phyloP scores from a whole-genome alignment of 2,113 vertebrate genomes.

The Excalfactoria chinensis region DNA sequence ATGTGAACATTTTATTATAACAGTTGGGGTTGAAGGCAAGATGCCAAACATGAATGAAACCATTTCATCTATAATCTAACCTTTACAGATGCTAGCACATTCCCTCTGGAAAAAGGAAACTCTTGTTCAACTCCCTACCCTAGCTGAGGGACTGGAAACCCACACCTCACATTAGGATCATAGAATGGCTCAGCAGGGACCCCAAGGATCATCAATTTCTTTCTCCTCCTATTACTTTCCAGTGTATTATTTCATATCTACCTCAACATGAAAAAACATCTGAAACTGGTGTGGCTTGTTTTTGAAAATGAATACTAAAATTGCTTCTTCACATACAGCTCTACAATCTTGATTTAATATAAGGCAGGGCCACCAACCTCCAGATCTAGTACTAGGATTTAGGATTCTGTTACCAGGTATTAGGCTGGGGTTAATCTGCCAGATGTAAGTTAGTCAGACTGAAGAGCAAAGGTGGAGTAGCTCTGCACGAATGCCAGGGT shows the following conservation, averaged over 20 bases:
- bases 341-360: not conserved
- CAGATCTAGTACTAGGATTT: no score
- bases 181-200: no score
- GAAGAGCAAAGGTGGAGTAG: rapidly evolving
- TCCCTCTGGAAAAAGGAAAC: not conserved
- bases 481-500: not conserved
- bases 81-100: not conserved
- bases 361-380: not conserved
- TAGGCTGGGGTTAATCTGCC: not conserved
- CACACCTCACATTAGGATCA: not conserved
- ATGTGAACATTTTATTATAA: not conserved
- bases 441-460: not conserved
- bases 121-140: not conserved
- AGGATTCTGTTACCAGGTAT: no score
- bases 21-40: not conserved
- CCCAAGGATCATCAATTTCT: no score
- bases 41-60: not conserved
- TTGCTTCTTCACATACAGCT: not conserved
- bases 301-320: not conserved
- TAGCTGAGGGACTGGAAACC: not conserved
- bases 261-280: not conserved
- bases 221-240: not conserved
- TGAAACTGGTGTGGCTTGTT: not conserved
- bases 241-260: not conserved
- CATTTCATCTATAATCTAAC: not conserved